Percentiles rank a stretch among this genome's conserved stretches.
Conservation (phyloP, 1,140 invertebrate genomes). For the Manduca sexta region DNA sequence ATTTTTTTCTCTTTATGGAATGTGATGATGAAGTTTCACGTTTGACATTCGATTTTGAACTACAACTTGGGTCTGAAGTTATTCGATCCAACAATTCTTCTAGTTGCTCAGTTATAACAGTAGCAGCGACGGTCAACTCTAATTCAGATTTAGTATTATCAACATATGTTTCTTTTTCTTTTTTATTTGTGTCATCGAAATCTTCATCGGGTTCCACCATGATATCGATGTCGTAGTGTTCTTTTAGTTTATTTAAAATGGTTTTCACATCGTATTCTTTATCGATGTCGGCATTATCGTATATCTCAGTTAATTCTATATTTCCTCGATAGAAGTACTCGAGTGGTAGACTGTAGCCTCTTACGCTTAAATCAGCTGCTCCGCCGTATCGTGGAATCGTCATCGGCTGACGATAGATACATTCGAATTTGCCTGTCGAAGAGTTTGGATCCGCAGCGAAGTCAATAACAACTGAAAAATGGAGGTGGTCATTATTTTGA, state of each 20-base stretch:
- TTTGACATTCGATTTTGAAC: constrained; percentile 8
- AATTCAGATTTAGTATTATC: constrained; percentile 23
- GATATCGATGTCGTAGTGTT: constrained; percentile 29
- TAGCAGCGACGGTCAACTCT: constrained; percentile 13
- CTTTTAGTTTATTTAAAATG: constrained; percentile 37
- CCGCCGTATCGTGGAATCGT: constrained; percentile 36
- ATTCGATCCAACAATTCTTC: constrained; percentile 25
- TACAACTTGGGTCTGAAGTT: constrained; percentile 13
- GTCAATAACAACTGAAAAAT: constrained; percentile 75
- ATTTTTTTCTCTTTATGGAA: not conserved
- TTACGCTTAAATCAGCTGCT: constrained; percentile 34
- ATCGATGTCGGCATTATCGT: constrained; percentile 29
- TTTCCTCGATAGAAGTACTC: constrained; percentile 57
- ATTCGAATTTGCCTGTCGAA: constrained; percentile 75
- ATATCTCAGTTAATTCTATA: constrained; percentile 31
- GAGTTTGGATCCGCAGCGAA: constrained; percentile 62
- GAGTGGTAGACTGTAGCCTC: constrained; percentile 35
- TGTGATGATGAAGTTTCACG: not conserved
- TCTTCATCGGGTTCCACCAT: constrained; percentile 30
- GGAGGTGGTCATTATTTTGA: too few relatives aligned
- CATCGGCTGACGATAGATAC: constrained; percentile 58
- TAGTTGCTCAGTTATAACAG: constrained; percentile 16
- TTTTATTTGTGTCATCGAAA: constrained; percentile 4
- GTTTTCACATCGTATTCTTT: constrained; percentile 30
- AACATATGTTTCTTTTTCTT: constrained; percentile 16